Percentiles rank a stretch among this genome's conserved stretches.
These are phyloP conservation scores for Phrynocephalus forsythii DNA, from an alignment of 2,797 vertebrate genomes.

Conservation along the genomic window DNA sequence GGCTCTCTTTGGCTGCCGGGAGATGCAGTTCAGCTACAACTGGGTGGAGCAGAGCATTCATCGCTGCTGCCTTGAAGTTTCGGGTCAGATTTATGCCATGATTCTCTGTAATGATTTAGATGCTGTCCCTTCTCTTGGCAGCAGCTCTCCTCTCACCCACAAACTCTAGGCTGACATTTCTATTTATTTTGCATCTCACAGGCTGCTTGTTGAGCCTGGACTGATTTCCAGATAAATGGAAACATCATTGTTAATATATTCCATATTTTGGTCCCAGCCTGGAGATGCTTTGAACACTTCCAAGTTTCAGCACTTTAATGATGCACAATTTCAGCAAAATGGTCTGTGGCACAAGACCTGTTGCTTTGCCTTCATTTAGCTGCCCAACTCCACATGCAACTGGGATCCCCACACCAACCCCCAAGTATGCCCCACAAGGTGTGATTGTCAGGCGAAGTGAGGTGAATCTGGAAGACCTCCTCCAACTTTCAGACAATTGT, in stretches of 20 bases:
- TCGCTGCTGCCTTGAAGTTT: not conserved
- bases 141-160: conserved; percentile 50
- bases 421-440: not conserved
- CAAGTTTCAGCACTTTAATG: not conserved
- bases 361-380: not conserved
- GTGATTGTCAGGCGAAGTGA: not conserved
- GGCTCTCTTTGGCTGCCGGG: not conserved
- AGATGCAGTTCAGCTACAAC: not conserved
- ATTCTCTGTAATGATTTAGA: not conserved
- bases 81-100: not conserved
- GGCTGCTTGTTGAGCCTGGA: conserved; percentile 65
- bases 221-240: conserved; percentile 75
- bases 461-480: not conserved
- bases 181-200: conserved; percentile 57
- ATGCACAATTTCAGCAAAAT: conserved; percentile 6
- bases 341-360: not conserved
- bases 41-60: not conserved
- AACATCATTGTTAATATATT: conserved; percentile 55
- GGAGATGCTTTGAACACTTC: conserved; percentile 36
- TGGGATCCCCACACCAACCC: not conserved
- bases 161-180: conserved; percentile 64
- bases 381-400: not conserved
- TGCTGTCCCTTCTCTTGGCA: conserved; percentile 26
- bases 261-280: not conserved
- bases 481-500: not conserved